Percentiles rank a stretch among this genome's conserved stretches.
phyloP scores from a whole-genome alignment of 23 tunicate genomes.

The Trididemnum nubilum region DNA sequence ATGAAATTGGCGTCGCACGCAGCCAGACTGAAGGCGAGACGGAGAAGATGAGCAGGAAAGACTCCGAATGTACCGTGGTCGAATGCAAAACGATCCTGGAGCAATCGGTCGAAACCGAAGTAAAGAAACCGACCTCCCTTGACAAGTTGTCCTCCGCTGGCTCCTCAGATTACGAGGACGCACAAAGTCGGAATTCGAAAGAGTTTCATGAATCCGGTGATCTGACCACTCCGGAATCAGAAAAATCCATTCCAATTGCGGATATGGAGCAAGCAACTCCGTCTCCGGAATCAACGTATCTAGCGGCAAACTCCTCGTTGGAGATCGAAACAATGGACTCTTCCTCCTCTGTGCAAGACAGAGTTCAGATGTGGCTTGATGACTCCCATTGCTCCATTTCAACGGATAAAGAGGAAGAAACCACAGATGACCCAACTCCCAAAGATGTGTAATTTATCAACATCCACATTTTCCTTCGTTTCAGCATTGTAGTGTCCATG shows the following conservation, averaged over 20 bases:
- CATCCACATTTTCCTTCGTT: background rate
- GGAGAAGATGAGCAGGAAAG: constrained; percentile 84
- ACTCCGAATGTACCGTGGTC: constrained; percentile 91
- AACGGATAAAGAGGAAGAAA: background rate
- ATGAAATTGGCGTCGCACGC: constrained; percentile 10
- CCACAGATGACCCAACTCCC: background rate
- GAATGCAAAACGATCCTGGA: constrained; percentile 44
- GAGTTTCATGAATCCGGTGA: background rate
- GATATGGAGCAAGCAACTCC: background rate
- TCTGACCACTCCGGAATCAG: constrained; percentile 2
- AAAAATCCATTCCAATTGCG: background rate
- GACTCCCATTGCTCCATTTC: constrained; percentile 20
- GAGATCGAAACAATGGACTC: background rate
- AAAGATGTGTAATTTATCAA: background rate
- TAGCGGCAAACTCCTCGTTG: background rate
- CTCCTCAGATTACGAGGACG: constrained; percentile 16
- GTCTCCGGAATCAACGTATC: background rate
- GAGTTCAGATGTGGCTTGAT: constrained; percentile 58
- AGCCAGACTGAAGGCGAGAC: constrained; percentile 27
- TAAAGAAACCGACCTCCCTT: background rate
- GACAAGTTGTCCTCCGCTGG: background rate
- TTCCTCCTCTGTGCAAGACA: constrained; percentile 32
- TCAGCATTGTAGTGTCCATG: background rate
- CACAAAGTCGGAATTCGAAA: background rate
- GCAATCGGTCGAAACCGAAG: background rate